Base-by-base conservation (phyloP, 2,797 vertebrate species). In the Lateolabrax maculatus region DNA sequence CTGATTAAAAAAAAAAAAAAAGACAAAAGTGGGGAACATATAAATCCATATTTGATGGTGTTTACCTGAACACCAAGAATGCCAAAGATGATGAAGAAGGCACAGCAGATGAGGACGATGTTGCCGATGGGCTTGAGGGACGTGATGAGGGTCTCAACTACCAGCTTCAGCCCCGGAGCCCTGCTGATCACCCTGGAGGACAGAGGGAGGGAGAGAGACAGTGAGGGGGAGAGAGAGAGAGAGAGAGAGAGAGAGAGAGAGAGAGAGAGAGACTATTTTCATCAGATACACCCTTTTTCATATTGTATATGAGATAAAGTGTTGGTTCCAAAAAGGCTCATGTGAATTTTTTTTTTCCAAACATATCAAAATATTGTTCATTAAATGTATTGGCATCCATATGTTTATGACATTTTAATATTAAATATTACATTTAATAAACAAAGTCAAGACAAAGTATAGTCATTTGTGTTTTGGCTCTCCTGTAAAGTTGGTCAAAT, bases 11-110 rank as follows among this genome's bases (percentile, higher is more conserved):
- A 53, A n/a, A 71, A n/a, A 71, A 43, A 68, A 0, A 25, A 7
- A 29, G 6, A 41, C 4, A 37, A 27, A n/a, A 9, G 12, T 66
- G 10, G 16, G 25, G 41, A 37, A 19, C 1, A 44, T 2, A 7
- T 2, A 3, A 2, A 61, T 75, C 10, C 1, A 36, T 25, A 46
- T 66, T 10, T 69, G 5, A 96, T 9, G 23, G 5, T 5, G 6
- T 49, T 68, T 93, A 98, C 97, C 98, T 99, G 98, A 27, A 99
- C 98, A 12, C 98, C 98, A 37, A 99, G 94, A 83, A 99, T 99
- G 73, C 98, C 98, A 5, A 99, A 99, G 91, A 99, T 98, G 83
- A 99, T 98, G 92, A 99, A 99, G 93, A 99, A 99, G 89, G 98
- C 98, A 1, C 98, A 99, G 94, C 98, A 99, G 91, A 99, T 99